Percentiles rank a stretch among this genome's conserved stretches.
These are phyloP conservation scores for Agonopterix alstromeriana DNA, from an alignment of 2,888 invertebrate genomes.

Conservation along the genomic window DNA sequence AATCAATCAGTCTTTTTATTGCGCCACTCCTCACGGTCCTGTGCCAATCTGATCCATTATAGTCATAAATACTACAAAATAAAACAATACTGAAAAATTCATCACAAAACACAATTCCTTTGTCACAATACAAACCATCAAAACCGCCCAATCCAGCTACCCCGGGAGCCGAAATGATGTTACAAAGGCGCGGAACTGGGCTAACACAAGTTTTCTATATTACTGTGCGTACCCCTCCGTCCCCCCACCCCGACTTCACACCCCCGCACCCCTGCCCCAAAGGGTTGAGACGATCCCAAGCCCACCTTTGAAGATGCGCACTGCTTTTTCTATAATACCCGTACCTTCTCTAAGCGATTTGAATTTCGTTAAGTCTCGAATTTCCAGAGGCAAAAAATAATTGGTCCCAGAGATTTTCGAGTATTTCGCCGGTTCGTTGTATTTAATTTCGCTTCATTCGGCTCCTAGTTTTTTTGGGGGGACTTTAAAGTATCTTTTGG, in stretches of 20 bases:
- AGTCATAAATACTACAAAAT: too few relatives aligned
- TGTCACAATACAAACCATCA: slow-evolving; percentile 23
- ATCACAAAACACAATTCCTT: too few relatives aligned
- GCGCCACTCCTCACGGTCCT: too few relatives aligned
- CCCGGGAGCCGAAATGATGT: slow-evolving; percentile 72
- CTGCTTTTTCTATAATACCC: slow-evolving; percentile 72
- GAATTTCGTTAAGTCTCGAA: slow-evolving; percentile 74
- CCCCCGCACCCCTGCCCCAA: slow-evolving; percentile 29
- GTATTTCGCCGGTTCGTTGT: slow-evolving; percentile 29
- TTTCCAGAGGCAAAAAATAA: slow-evolving; percentile 71
- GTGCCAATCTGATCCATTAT: too few relatives aligned
- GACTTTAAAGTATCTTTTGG: slow-evolving; percentile 24
- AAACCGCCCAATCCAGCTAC: slow-evolving; percentile 25
- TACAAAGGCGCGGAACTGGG: slow-evolving; percentile 76
- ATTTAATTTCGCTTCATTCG: slow-evolving; percentile 26
- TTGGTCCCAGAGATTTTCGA: slow-evolving; percentile 65
- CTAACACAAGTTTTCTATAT: slow-evolving; percentile 78
- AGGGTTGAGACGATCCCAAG: slow-evolving; percentile 43
- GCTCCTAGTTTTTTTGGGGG: slow-evolving; percentile 27
- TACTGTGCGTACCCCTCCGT: slow-evolving; percentile 60
- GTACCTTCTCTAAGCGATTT: slow-evolving; percentile 69
- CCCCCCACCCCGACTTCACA: slow-evolving; percentile 14
- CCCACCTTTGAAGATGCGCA: slow-evolving; percentile 75
- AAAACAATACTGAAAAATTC: too few relatives aligned
- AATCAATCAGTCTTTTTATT: too few relatives aligned